Evolutionary conservation across 2,888 invertebrate genomes (phyloP).

Genomic region (Plusia festucae): DNA sequence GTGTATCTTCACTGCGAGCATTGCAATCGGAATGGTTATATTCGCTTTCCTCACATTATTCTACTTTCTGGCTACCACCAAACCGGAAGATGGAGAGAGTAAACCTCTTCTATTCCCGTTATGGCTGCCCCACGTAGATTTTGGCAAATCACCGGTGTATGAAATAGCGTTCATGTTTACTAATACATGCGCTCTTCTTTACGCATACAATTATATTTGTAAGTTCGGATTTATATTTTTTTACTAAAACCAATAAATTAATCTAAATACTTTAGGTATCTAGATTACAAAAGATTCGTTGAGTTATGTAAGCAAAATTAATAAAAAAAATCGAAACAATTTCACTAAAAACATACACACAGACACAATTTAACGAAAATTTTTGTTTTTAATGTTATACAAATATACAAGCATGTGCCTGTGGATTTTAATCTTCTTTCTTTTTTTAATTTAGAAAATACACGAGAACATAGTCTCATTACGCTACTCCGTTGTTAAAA

Average conservation of each 20-base stretch:
- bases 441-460: too few relatives aligned
- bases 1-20: conserved; percentile 54
- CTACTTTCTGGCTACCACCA: conserved; percentile 58
- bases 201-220: conserved; percentile 70
- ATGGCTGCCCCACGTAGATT: conserved; percentile 68
- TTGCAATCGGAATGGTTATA: conserved; percentile 56
- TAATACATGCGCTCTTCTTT: conserved; percentile 57
- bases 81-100: conserved; percentile 52
- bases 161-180: conserved; percentile 68
- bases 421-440: too few relatives aligned
- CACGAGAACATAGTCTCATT: too few relatives aligned
- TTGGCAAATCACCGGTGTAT: conserved; percentile 67
- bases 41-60: conserved; percentile 57
- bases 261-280: too few relatives aligned
- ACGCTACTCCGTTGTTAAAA: too few relatives aligned
- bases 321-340: too few relatives aligned
- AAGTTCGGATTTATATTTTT: conserved; percentile 54
- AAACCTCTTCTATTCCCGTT: conserved; percentile 73
- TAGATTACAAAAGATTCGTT: too few relatives aligned
- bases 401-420: too few relatives aligned
- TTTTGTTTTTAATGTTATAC: too few relatives aligned
- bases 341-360: too few relatives aligned
- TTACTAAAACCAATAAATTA: too few relatives aligned
- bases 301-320: neutral
- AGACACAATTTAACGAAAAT: too few relatives aligned